These are phyloP conservation scores for Drepana arcuata DNA, from an alignment of 1,140 invertebrate species.

Conservation along the genomic window DNA sequence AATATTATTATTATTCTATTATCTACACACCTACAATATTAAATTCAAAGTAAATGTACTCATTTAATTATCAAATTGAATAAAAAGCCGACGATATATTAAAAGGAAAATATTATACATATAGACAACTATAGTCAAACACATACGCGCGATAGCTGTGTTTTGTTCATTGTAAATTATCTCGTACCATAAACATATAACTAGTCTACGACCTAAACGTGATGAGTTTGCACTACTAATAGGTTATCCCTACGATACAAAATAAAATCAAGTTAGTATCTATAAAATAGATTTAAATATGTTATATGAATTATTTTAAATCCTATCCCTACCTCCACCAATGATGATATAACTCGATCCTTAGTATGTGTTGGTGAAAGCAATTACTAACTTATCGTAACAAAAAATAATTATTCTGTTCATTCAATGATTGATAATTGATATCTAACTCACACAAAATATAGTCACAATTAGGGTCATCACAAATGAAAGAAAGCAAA, in stretches of 20 bases:
- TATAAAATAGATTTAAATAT: background rate
- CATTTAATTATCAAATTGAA: too few relatives aligned
- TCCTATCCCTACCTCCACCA: background rate
- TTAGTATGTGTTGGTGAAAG: too few relatives aligned
- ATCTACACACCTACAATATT: conserved; percentile 35
- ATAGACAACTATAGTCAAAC: background rate
- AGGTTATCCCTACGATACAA: too few relatives aligned
- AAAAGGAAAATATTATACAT: background rate
- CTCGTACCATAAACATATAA: too few relatives aligned
- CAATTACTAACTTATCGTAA: background rate
- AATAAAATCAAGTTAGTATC: background rate
- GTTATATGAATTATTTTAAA: background rate
- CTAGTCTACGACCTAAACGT: too few relatives aligned
- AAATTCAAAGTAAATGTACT: conserved; percentile 19
- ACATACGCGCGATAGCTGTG: too few relatives aligned
- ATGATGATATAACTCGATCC: background rate
- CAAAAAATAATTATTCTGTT: background rate
- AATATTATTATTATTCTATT: conserved; percentile 38
- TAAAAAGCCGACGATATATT: background rate
- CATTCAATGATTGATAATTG: background rate
- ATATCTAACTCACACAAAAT: background rate
- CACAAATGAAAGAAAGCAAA: conserved; percentile 4
- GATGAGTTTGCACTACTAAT: too few relatives aligned
- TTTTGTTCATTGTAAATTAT: too few relatives aligned
- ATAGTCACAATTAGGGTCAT: background rate